Evolutionary conservation across 2,888 invertebrate species (phyloP), one percentile per base, ranked within the genome.

Genomic region (Lepetodrilus schrolli): DNA sequence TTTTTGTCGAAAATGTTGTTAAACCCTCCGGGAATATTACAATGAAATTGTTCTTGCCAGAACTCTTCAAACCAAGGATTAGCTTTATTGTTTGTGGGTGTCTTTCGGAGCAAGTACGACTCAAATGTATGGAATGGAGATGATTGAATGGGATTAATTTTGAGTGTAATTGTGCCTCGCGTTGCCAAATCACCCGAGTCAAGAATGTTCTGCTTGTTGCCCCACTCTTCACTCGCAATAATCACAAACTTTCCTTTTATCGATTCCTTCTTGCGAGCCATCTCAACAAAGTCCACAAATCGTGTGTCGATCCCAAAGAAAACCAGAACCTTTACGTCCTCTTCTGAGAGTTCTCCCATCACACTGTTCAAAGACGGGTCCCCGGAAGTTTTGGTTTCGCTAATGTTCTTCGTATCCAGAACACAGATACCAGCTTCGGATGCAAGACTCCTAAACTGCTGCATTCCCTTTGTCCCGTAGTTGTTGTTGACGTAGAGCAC

Each of bases 41-140:
- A 88, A 38, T 80, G 37, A 72, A 86, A 86, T 8, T 74, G 66
- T 21, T 83, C 76, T 72, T 86, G 81, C 86, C 87, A 87, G 70
- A 83, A 87, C 74, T 85, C 82, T 17, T 76, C 69, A 72, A 87
- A 84, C 87, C 87, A 88, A 1, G 84, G 83, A 74, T 86, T 86
- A 50, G 74, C 69, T 4, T 74, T 58, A 36, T 76, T 71, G 3
- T 43, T 73, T 1, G 69, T 38, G 3, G 83, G 84, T 13, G 66
- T 76, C 20, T 80, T 76, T 1, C 37, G 17, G 21, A 65, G 48
- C 49, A 82, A 47, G 23, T 77, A 70, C 0, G 17, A 17, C 13
- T 34, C 65, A 30, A 80, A 74, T 1, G 5, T 20, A 5, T 47
- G n/a, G 34, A 58, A 70, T 10, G 48, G 51, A 2, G 36, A 48